These are phyloP conservation scores for Nannospalax galili DNA, from an alignment of 2,113 vertebrate genomes.

Conservation along the genomic window DNA sequence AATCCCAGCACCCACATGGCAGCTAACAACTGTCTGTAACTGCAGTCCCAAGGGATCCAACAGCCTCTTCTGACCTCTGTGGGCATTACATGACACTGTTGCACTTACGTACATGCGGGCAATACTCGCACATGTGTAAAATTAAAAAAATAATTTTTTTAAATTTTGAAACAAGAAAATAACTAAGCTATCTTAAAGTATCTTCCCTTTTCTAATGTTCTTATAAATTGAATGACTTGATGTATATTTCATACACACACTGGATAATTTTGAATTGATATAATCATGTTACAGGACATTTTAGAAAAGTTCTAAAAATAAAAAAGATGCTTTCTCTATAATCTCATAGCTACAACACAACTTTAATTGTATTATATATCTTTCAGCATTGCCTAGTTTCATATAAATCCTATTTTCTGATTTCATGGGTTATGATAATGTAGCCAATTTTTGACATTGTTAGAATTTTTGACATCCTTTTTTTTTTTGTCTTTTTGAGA, in stretches of 20 bases:
- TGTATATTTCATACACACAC: background rate
- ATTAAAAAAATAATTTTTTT: no score
- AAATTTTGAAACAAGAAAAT: no score
- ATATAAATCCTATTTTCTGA: background rate
- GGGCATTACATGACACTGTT: no score
- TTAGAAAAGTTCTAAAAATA: background rate
- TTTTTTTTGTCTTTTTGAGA: no score
- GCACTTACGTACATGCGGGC: no score
- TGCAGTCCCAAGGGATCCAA: no score
- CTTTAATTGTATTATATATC: slow-evolving; percentile 5
- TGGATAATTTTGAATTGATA: background rate
- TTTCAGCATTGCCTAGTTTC: background rate
- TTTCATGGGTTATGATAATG: background rate
- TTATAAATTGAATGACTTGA: background rate
- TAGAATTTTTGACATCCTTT: no score
- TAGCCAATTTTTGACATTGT: background rate
- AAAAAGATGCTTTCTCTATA: background rate
- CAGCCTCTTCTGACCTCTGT: no score
- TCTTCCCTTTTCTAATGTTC: background rate
- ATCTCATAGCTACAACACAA: background rate
- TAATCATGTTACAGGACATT: background rate
- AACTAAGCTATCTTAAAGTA: background rate
- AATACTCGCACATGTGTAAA: no score
- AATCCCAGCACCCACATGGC: no score
- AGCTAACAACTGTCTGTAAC: no score